A percentile compares a stretch with the other conserved stretches of the same genome.
Evolutionary conservation across 2,113 vertebrate species (phyloP).

Genomic region (Tetrax tetrax): DNA sequence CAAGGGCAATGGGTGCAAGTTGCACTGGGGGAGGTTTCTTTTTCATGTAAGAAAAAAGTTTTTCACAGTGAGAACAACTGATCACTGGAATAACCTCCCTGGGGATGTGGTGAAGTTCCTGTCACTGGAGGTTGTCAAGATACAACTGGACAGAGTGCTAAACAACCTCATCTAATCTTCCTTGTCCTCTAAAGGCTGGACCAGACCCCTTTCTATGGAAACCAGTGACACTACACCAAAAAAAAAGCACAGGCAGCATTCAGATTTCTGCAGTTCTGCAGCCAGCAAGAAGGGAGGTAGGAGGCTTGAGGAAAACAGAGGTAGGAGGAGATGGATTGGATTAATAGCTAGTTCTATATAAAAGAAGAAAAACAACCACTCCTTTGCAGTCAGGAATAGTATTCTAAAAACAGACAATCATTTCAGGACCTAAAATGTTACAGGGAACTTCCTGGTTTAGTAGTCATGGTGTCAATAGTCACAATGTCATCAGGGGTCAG

Average conservation of each 20-base stretch:
- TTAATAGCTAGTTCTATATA: not conserved
- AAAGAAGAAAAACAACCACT: not conserved
- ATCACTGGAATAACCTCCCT: not conserved
- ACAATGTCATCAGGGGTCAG: not conserved
- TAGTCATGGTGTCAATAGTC: not conserved
- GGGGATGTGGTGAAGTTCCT: accelerated
- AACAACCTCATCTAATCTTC: not conserved
- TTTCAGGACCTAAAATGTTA: not conserved
- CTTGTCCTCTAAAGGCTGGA: not conserved
- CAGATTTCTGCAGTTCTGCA: not conserved
- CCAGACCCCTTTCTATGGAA: not conserved
- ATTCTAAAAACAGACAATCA: not conserved
- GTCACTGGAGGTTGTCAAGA: not conserved
- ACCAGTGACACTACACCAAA: not conserved
- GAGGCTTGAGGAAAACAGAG: not conserved
- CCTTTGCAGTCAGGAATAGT: not conserved
- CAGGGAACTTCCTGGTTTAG: not conserved
- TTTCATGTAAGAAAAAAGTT: not conserved
- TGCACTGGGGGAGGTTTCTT: not conserved
- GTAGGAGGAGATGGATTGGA: not conserved
- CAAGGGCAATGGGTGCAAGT: not conserved
- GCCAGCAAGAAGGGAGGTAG: not conserved
- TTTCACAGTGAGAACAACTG: not conserved
- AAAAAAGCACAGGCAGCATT: not conserved
- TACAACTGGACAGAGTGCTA: not conserved